Percentiles rank a stretch among this genome's conserved stretches.
phyloP scores from a whole-genome alignment of 2,888 invertebrate genomes.

The Eutolmus rufibarbis region DNA sequence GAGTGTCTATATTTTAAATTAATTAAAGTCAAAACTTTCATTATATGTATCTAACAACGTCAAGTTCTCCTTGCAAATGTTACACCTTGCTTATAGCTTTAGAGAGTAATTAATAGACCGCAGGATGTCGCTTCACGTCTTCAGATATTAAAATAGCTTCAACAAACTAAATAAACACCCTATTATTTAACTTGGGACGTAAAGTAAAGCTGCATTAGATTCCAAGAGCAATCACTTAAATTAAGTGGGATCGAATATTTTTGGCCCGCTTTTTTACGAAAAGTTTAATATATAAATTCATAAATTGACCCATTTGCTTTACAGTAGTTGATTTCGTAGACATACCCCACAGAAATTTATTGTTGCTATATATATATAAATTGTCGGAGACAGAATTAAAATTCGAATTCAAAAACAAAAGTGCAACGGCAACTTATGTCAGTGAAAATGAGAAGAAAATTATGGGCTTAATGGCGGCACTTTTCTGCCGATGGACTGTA shows the following conservation, averaged over 20 bases:
- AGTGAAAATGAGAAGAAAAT: neutral
- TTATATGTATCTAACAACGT: neutral
- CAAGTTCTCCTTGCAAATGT: neutral
- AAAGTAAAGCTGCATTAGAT: neutral
- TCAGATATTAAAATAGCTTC: neutral
- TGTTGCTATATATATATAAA: neutral
- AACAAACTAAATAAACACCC: neutral
- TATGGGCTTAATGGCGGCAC: neutral
- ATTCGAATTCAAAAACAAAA: neutral
- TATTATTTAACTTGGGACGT: neutral
- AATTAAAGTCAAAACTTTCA: conserved; percentile 37
- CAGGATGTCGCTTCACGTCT: neutral
- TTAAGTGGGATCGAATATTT: neutral
- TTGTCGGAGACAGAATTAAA: neutral
- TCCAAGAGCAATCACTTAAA: neutral
- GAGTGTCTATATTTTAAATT: conserved; percentile 38
- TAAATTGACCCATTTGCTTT: neutral
- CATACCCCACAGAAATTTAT: neutral
- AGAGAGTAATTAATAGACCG: neutral
- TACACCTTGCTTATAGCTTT: neutral
- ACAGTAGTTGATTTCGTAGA: neutral
- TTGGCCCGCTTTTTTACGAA: neutral
- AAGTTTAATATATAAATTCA: neutral
- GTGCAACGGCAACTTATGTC: neutral
- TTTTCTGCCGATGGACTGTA: neutral